Evolutionary conservation across 2,113 vertebrate genomes (phyloP), one percentile per base, ranked within the genome.

Genomic region (Silurus glanis): DNA sequence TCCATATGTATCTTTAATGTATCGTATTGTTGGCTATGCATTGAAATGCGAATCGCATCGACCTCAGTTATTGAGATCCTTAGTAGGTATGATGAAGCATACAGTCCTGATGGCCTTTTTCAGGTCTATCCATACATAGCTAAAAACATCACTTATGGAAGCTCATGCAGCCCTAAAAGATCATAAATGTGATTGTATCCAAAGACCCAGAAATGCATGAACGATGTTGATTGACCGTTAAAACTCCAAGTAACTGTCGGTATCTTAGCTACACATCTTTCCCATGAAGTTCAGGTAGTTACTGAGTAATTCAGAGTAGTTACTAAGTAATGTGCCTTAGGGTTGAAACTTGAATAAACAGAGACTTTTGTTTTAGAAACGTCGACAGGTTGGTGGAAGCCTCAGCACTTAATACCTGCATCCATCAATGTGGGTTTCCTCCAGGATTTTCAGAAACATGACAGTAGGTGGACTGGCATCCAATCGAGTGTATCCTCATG

Each of bases 271-370:
- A 49, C n/a, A 55, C 12, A 9, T 58, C 53, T 79, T 28, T 80
- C 76, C 25, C 16, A 37, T 59, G 55, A 79, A 1, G 7, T 79
- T 14, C 51, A 17, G 10, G 9, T 56, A 78, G 75, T 55, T 53
- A 76, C 12, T 76, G 10, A 76, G 53, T 76, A n/a, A 76, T 78
- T 56, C 51, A 56, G 16, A 28, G 12, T 78, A 78, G 51, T 78
- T 78, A 56, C 23, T 78, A 28, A 14, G 23, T 78, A 56, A 78
- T 78, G n/a, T 17, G n/a, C 75, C 75, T 78, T 56, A 16, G 10
- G 76, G 53, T 79, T 58, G 58, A 56, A 25, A 9, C 14, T 56
- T 7, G 28, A 19, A 80, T 58, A 19, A 58, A 9, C 55, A 2
- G n/a, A 59, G 25, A 37, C 16, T 21, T 59, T 58, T 80, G 23